Conservation (phyloP, 2,888 invertebrate genomes). For the Netelia virgata region DNA sequence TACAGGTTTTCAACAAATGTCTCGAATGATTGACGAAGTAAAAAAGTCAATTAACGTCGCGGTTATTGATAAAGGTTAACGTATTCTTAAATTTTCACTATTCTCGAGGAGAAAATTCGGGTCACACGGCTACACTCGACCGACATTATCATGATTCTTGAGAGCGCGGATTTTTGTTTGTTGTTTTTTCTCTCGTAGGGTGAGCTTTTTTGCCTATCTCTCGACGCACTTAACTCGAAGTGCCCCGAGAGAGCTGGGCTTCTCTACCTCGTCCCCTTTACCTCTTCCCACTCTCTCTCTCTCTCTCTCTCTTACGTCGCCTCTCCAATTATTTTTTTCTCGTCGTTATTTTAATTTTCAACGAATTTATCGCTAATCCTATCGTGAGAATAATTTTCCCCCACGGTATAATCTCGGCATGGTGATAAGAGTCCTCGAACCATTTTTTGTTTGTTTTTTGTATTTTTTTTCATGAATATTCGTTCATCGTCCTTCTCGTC, state of each 20-base stretch:
- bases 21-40: too few relatives aligned
- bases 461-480: too few relatives aligned
- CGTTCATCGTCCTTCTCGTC: too few relatives aligned
- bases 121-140: conserved; percentile 63
- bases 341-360: background rate
- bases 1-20: too few relatives aligned
- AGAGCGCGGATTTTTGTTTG: conserved; percentile 43
- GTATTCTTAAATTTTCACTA: background rate
- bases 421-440: too few relatives aligned
- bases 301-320: background rate
- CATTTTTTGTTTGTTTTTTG: too few relatives aligned
- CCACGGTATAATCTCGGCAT: too few relatives aligned
- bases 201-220: conserved; percentile 26
- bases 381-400: background rate
- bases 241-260: background rate
- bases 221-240: conserved; percentile 12
- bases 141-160: conserved; percentile 65
- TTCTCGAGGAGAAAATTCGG: conserved; percentile 44
- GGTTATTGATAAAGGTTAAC: background rate
- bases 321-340: conserved; percentile 6
- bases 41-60: too few relatives aligned
- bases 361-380: background rate
- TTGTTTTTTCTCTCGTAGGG: conserved; percentile 18
- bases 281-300: background rate
- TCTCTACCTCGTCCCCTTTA: conserved; percentile 1